A percentile compares a stretch with the other conserved stretches of the same genome.
Conservation (phyloP, 2,113 vertebrate species). For the Psittacara wagleri region DNA sequence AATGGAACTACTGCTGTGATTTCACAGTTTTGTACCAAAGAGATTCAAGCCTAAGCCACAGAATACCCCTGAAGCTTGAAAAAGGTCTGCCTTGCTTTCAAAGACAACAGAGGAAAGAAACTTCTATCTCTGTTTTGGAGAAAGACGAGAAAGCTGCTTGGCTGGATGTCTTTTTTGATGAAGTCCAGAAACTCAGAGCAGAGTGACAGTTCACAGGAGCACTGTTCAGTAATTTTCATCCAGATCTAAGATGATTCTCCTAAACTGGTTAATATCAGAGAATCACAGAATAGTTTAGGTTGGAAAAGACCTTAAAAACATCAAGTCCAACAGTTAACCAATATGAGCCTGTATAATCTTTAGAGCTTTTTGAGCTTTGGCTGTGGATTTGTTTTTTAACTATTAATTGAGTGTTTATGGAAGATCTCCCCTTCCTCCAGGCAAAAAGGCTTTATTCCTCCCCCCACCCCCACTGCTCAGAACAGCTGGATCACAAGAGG, state of each 20-base stretch:
- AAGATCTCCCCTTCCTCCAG: not conserved
- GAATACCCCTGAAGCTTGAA: not conserved
- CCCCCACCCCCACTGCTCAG: fast-evolving
- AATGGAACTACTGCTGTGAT: constrained; percentile 11
- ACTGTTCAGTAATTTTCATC: not conserved
- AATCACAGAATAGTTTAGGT: not conserved
- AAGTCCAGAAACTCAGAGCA: not conserved
- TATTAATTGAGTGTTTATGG: not conserved
- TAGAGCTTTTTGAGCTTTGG: not conserved
- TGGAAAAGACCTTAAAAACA: not conserved
- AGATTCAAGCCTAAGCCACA: not conserved
- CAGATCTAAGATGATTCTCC: not conserved
- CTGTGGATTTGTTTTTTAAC: not conserved
- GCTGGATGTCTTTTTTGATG: constrained; percentile 28
- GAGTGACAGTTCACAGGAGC: not conserved
- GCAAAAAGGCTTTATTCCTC: not conserved
- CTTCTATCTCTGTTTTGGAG: not conserved
- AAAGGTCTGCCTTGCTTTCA: not conserved
- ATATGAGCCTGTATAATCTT: not conserved
- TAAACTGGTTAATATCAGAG: not conserved
- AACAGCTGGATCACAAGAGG: not conserved
- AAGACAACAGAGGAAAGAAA: constrained; percentile 18
- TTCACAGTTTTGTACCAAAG: not conserved
- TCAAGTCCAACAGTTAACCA: not conserved
- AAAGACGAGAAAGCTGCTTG: not conserved